phyloP scores from a whole-genome alignment of 2,888 invertebrate genomes.

The Hemithea aestivaria region DNA sequence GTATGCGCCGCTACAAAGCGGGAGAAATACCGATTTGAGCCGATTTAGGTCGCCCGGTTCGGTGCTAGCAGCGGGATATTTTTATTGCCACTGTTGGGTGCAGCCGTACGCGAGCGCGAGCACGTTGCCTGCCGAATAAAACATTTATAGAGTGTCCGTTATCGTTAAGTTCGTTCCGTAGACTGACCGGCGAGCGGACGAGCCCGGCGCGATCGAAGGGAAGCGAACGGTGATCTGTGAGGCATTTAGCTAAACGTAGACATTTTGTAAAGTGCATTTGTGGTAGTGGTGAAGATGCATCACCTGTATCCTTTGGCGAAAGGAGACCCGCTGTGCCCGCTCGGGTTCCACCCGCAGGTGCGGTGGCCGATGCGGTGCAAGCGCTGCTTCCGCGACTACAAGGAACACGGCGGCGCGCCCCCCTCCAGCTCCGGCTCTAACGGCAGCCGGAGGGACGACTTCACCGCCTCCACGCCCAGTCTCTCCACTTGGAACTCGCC shows the following conservation, averaged over 20 bases:
- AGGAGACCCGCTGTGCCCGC: slow-evolving; percentile 92
- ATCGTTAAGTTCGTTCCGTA: slow-evolving; percentile 74
- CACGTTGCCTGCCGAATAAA: slow-evolving; percentile 60
- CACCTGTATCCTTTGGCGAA: slow-evolving; percentile 88
- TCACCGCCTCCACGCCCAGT: slow-evolving; percentile 88
- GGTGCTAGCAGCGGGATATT: slow-evolving; percentile 74
- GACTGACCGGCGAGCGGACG: slow-evolving; percentile 38
- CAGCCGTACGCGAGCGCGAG: slow-evolving; percentile 64
- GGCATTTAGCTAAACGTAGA: slow-evolving; percentile 65
- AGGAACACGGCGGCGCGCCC: slow-evolving; percentile 87
- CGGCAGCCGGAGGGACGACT: slow-evolving; percentile 82
- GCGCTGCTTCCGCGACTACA: slow-evolving; percentile 95
- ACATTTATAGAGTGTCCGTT: slow-evolving; percentile 60
- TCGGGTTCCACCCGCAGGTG: slow-evolving; percentile 96
- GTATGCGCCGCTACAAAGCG: slow-evolving; percentile 45
- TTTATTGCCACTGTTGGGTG: slow-evolving; percentile 72
- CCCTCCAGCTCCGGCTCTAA: slow-evolving; percentile 77
- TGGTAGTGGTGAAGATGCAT: slow-evolving; percentile 78
- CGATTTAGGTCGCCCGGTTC: slow-evolving; percentile 77
- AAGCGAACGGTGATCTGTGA: slow-evolving; percentile 42
- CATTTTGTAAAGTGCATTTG: slow-evolving; percentile 73
- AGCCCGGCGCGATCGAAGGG: slow-evolving; percentile 33
- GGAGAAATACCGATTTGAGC: slow-evolving; percentile 40
- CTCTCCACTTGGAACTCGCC: slow-evolving; percentile 83
- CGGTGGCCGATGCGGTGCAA: slow-evolving; percentile 96